Conservation (phyloP, 2,113 vertebrate genomes). For the Scatophagus argus region DNA sequence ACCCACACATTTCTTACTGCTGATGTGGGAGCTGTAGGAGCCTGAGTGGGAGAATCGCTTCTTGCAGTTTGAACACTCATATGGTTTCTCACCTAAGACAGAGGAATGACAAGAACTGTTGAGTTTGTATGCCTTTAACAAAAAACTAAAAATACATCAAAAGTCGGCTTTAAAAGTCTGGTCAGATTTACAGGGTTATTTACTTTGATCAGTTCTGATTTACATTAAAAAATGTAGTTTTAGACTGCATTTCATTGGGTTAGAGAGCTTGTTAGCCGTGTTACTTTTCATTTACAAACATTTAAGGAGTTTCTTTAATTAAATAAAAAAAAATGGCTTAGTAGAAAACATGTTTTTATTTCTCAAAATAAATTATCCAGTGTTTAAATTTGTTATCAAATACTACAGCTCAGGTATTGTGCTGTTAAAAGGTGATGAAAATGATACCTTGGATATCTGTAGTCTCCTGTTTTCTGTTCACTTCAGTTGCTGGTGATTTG, state of each 20-base stretch:
- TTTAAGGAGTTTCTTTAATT: neutral
- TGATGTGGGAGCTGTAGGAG: conserved; percentile 99
- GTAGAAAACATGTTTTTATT: neutral
- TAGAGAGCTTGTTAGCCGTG: neutral
- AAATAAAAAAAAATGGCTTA: neutral
- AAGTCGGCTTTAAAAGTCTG: too few relatives aligned
- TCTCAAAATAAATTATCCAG: too few relatives aligned
- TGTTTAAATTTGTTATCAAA: too few relatives aligned
- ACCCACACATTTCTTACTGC: conserved; percentile 97
- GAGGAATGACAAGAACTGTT: neutral
- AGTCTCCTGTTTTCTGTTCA: too few relatives aligned
- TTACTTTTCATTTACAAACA: too few relatives aligned
- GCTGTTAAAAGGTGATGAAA: too few relatives aligned
- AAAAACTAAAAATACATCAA: too few relatives aligned
- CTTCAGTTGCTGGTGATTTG: neutral
- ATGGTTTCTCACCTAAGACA: conserved; percentile 95
- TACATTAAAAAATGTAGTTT: too few relatives aligned
- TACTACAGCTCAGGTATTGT: too few relatives aligned
- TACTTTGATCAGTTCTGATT: too few relatives aligned
- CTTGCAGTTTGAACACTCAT: conserved; percentile 99
- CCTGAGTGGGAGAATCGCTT: conserved; percentile 99
- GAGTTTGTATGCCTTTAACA: too few relatives aligned
- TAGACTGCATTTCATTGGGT: neutral
- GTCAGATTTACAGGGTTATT: neutral
- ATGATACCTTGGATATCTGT: too few relatives aligned